Conservation (phyloP, 2,113 vertebrate species). For the Engystomops pustulosus region DNA sequence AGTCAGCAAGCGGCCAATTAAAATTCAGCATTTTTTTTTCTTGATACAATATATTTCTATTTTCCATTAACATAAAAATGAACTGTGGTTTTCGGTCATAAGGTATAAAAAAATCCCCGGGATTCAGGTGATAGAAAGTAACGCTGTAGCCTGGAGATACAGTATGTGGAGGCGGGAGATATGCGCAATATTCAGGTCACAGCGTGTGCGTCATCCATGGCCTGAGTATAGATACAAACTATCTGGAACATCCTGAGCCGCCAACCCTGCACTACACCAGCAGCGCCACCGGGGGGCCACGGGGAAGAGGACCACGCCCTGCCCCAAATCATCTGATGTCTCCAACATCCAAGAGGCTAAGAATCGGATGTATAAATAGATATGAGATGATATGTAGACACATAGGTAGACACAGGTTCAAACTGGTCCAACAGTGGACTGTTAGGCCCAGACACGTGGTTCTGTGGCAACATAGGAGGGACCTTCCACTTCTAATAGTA, state of each 20-base stretch:
- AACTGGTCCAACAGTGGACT: too few species aligned
- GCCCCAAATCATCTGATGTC: too few species aligned
- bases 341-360: too few species aligned
- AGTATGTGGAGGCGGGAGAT: neutral
- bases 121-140: neutral
- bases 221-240: neutral
- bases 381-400: too few species aligned
- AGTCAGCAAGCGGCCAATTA: constrained; percentile 45
- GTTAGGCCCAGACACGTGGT: too few species aligned
- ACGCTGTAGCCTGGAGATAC: neutral
- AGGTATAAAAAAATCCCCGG: neutral
- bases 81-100: constrained; percentile 19
- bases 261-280: too few species aligned
- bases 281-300: too few species aligned
- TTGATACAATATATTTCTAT: constrained; percentile 28
- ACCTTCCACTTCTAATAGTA: too few species aligned
- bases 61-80: constrained; percentile 40
- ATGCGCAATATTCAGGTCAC: neutral
- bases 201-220: neutral
- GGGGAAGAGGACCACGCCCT: too few species aligned
- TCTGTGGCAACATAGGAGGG: too few species aligned
- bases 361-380: neutral
- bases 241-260: too few species aligned
- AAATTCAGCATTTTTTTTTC: constrained; percentile 32
- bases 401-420: neutral